Conservation (phyloP, 2,888 invertebrate species). For the Epistrophe grossulariae region DNA sequence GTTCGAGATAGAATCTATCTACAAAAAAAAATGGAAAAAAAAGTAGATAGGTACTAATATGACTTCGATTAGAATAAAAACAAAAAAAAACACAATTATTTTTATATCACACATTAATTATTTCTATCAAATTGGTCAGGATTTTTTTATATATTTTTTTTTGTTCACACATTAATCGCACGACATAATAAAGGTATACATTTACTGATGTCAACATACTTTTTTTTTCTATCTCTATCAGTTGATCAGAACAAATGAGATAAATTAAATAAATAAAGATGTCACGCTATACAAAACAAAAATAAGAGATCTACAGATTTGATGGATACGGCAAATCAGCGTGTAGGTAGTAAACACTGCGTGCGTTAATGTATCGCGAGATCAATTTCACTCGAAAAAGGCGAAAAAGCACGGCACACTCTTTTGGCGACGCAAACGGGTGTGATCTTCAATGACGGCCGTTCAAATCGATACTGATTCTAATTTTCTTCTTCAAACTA, state of each 20-base stretch:
- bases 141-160: constrained; percentile 28
- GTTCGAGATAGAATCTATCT: constrained; percentile 59
- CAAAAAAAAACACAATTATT: constrained; percentile 20
- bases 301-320: constrained; percentile 22
- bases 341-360: background rate
- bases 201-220: constrained; percentile 15
- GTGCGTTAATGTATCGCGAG: constrained; percentile 36
- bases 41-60: constrained; percentile 46
- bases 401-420: constrained; percentile 30
- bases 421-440: background rate
- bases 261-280: constrained; percentile 9
- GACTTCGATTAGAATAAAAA: constrained; percentile 33
- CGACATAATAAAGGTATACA: background rate
- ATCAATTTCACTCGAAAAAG: constrained; percentile 48
- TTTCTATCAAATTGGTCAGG: constrained; percentile 40
- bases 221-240: background rate
- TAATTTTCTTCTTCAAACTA: constrained; percentile 58
- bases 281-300: background rate
- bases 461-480: constrained; percentile 72
- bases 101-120: constrained; percentile 47
- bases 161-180: constrained; percentile 30
- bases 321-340: constrained; percentile 21
- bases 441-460: constrained; percentile 66
- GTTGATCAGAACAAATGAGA: background rate
- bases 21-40: constrained; percentile 42